Conservation (phyloP, 2,888 invertebrate genomes). For the Quadroppia sp. region DNA sequence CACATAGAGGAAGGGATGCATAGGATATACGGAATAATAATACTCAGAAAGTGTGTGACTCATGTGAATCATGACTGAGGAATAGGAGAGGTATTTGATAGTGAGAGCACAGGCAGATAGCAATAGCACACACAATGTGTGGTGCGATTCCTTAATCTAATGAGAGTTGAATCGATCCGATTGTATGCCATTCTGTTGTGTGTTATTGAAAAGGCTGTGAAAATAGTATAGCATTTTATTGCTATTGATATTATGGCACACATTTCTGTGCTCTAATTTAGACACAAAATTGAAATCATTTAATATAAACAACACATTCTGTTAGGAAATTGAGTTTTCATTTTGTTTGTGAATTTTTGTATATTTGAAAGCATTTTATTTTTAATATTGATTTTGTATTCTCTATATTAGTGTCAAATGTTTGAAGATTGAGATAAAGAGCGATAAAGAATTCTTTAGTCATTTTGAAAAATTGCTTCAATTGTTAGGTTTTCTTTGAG, state of each 20-base stretch:
- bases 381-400: no score
- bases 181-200: background rate
- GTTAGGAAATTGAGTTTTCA: background rate
- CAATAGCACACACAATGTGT: background rate
- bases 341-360: no score
- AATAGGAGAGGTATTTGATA: background rate
- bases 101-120: slow-evolving; percentile 2
- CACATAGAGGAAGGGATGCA: background rate
- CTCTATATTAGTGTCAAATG: no score
- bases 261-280: background rate
- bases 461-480: no score
- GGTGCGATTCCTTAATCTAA: slow-evolving; percentile 20
- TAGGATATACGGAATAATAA: background rate
- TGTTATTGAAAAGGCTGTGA: background rate
- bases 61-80: no score
- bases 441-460: no score
- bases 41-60: background rate
- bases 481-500: no score
- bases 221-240: slow-evolving; percentile 17
- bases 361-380: no score
- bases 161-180: slow-evolving; percentile 36
- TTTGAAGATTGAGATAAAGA: no score
- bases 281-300: background rate
- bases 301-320: background rate
- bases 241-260: background rate